phyloP scores from a whole-genome alignment of 1,140 invertebrate species.

The Caenorhabditis inopinata region DNA sequence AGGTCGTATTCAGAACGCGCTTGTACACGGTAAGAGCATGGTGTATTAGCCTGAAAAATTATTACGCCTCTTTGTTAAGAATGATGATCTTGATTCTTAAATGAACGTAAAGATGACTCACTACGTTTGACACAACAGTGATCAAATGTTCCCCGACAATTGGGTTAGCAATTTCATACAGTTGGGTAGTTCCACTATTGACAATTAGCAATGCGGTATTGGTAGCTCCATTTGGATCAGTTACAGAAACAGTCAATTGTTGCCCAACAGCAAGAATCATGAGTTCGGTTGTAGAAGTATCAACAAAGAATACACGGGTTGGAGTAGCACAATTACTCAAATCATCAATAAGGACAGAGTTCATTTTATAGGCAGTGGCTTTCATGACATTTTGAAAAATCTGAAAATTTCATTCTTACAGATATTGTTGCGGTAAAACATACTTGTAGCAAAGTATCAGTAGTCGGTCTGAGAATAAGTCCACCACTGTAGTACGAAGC shows the following conservation, averaged over 20 bases:
- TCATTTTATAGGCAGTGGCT: constrained; percentile 38
- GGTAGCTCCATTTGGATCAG: constrained; percentile 44
- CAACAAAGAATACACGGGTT: constrained; percentile 46
- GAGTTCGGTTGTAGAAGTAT: constrained; percentile 41
- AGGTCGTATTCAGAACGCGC: constrained; percentile 50
- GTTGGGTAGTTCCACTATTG: constrained; percentile 32
- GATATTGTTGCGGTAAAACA: not conserved
- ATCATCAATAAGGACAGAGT: constrained; percentile 37
- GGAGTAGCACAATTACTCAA: constrained; percentile 20
- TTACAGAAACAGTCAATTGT: constrained; percentile 38
- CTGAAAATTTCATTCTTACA: constrained; percentile 24
- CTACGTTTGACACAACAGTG: constrained; percentile 29
- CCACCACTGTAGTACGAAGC: constrained; percentile 44
- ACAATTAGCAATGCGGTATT: constrained; percentile 4
- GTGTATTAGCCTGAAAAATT: constrained; percentile 20
- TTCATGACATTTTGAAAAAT: constrained; percentile 34
- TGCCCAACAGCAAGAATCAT: constrained; percentile 49
- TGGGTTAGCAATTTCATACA: constrained; percentile 43
- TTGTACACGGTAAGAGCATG: constrained; percentile 51
- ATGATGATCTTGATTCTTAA: too few species aligned
- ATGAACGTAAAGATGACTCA: not conserved
- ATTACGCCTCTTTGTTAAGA: not conserved
- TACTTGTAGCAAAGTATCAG: not conserved
- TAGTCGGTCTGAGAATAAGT: constrained; percentile 8
- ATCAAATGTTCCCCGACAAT: constrained; percentile 50